These are phyloP conservation scores for Drosophila vallismaia DNA, from an alignment of 2,888 invertebrate species.

Conservation along the genomic window DNA sequence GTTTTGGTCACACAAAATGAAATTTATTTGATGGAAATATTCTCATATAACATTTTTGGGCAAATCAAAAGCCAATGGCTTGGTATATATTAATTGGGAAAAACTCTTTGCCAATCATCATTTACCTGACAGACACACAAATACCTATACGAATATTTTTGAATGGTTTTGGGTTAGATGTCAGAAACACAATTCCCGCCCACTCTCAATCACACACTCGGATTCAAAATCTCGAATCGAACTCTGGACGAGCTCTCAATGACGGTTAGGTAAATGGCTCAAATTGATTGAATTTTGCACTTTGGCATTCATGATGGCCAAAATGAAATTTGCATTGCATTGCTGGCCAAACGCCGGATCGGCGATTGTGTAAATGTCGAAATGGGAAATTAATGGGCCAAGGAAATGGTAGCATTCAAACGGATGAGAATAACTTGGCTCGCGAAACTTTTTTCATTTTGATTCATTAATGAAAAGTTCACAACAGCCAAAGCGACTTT, in stretches of 20 bases:
- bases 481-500: conserved; percentile 3
- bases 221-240: background rate
- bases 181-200: conserved; percentile 33
- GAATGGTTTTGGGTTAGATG: conserved; percentile 22
- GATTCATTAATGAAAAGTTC: conserved; percentile 66
- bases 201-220: conserved; percentile 23
- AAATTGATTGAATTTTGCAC: conserved; percentile 79
- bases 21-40: conserved; percentile 16
- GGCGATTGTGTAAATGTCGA: conserved; percentile 41
- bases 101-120: conserved; percentile 39
- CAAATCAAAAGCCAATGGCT: conserved; percentile 55
- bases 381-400: conserved; percentile 47
- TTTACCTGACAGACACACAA: conserved; percentile 29
- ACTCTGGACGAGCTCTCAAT: conserved; percentile 34
- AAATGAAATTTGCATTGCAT: conserved; percentile 64
- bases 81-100: conserved; percentile 44
- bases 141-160: conserved; percentile 25
- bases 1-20: background rate
- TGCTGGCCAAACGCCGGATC: conserved; percentile 14
- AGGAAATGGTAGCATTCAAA: conserved; percentile 20
- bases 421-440: conserved; percentile 7
- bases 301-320: conserved; percentile 72
- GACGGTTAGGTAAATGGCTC: conserved; percentile 66
- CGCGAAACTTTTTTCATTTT: conserved; percentile 45
- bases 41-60: conserved; percentile 20